A percentile compares a stretch with the other conserved stretches of the same genome.
Evolutionary conservation across 2,888 invertebrate species (phyloP).

Genomic region (Aleiodes leptofemur): DNA sequence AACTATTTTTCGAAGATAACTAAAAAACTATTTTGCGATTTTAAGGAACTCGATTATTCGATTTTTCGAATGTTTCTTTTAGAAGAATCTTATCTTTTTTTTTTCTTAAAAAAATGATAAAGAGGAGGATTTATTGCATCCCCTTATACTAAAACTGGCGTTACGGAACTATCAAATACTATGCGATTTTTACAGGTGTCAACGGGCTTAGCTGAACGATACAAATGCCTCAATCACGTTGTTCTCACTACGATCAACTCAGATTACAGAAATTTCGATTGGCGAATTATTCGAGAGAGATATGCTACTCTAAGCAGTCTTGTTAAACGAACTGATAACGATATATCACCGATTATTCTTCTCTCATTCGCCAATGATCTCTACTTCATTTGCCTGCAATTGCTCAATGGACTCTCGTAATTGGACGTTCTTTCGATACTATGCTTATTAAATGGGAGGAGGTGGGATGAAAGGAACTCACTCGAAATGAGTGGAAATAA

Average conservation of each 20-base stretch:
- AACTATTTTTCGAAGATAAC: too few species aligned
- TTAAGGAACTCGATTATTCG: too few species aligned
- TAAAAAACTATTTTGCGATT: too few species aligned
- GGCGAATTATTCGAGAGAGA: slow-evolving; percentile 81
- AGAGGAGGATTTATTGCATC: too few species aligned
- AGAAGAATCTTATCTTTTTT: too few species aligned
- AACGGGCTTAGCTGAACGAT: slow-evolving; percentile 80
- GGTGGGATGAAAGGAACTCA: too few species aligned
- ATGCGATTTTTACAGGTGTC: slow-evolving; percentile 60
- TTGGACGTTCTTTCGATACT: background rate
- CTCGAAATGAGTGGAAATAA: too few species aligned
- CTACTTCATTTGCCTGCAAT: slow-evolving; percentile 84
- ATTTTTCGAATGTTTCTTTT: too few species aligned
- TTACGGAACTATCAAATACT: too few species aligned
- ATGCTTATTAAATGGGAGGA: too few species aligned
- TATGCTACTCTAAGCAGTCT: slow-evolving; percentile 80
- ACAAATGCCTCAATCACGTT: slow-evolving; percentile 79
- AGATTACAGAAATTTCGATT: slow-evolving; percentile 72
- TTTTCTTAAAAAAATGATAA: too few species aligned
- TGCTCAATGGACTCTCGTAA: slow-evolving; percentile 83
- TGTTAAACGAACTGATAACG: slow-evolving; percentile 79
- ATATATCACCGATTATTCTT: slow-evolving; percentile 80
- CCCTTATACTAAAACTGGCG: too few species aligned
- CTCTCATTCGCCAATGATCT: slow-evolving; percentile 84
- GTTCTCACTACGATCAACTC: slow-evolving; percentile 72